Percentiles rank a stretch among this genome's conserved stretches.
These are phyloP conservation scores for Spodoptera litura DNA, from an alignment of 1,140 invertebrate species.

Conservation along the genomic window DNA sequence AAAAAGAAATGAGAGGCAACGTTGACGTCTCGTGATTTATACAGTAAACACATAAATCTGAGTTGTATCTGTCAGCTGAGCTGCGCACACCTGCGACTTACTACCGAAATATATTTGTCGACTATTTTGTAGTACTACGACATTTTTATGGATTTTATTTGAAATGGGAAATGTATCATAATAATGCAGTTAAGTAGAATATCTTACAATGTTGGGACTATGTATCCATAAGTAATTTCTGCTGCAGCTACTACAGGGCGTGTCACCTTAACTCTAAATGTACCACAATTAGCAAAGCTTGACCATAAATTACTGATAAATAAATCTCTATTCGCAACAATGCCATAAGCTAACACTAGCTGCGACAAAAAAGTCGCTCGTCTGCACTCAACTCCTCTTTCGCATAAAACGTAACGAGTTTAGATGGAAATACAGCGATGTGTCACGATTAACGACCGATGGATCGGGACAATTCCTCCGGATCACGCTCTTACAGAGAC, in stretches of 20 bases:
- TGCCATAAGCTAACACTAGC: background rate
- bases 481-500: background rate
- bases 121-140: conserved; percentile 8
- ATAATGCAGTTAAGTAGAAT: no score
- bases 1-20: conserved; percentile 69
- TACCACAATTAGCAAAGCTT: no score
- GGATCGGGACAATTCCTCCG: conserved; percentile 39
- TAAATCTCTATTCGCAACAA: no score
- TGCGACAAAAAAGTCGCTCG: conserved; percentile 27
- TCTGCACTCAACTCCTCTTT: background rate
- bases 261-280: no score
- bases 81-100: conserved; percentile 46
- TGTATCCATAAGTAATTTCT: no score
- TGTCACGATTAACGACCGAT: conserved; percentile 52
- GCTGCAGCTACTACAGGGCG: no score
- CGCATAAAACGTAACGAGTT: conserved; percentile 47
- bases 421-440: conserved; percentile 55
- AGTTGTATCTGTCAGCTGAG: conserved; percentile 76
- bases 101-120: conserved; percentile 31
- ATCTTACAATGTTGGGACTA: no score
- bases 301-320: no score
- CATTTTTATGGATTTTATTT: conserved; percentile 1
- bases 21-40: conserved; percentile 81
- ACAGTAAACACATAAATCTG: conserved; percentile 86
- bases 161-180: no score